Percentiles rank a stretch among this genome's conserved stretches.
Evolutionary conservation across 37 sponge, comb jelly and placozoan species (phyloP).

Genomic region (Chondrosia reniformis): DNA sequence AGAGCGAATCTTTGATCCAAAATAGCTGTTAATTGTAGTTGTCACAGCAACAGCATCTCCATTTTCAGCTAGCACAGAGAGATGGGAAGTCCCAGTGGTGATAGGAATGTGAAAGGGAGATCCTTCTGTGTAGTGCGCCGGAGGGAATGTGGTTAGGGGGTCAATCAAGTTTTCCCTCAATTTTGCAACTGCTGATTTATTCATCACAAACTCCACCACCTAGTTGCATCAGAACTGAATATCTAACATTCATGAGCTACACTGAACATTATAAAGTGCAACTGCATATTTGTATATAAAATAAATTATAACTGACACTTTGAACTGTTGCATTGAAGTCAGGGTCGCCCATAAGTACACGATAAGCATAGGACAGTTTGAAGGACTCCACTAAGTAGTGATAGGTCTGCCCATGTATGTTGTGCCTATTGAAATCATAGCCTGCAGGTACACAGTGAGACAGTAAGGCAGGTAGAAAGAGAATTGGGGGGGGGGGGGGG

Average conservation of each 20-base stretch:
- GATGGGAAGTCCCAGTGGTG: conserved; percentile 68
- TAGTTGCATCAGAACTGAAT: conserved; percentile 21
- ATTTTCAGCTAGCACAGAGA: conserved; percentile 69
- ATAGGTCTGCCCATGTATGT: conserved; percentile 47
- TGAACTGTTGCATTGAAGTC: conserved; percentile 48
- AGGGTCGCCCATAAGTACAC: conserved; percentile 78
- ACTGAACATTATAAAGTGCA: no score
- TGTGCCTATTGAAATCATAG: conserved; percentile 29
- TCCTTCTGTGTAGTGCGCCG: conserved; percentile 42
- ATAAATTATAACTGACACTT: no score
- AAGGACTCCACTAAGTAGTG: conserved; percentile 86
- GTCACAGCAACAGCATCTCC: conserved; percentile 89
- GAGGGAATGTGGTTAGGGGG: conserved; percentile 53
- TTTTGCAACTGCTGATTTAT: conserved; percentile 19
- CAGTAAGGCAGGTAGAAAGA: no score
- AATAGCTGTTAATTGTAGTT: conserved; percentile 69
- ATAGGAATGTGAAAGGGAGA: conserved; percentile 14
- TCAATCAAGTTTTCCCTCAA: conserved; percentile 45
- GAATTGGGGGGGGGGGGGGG: no score
- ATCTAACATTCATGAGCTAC: no score
- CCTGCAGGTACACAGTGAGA: no score
- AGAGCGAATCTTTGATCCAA: conserved; percentile 67
- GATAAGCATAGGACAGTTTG: conserved; percentile 80
- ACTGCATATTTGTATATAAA: no score
- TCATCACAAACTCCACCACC: conserved; percentile 65